Conservation (phyloP, 1,140 invertebrate genomes). For the Phymastichus coffea region DNA sequence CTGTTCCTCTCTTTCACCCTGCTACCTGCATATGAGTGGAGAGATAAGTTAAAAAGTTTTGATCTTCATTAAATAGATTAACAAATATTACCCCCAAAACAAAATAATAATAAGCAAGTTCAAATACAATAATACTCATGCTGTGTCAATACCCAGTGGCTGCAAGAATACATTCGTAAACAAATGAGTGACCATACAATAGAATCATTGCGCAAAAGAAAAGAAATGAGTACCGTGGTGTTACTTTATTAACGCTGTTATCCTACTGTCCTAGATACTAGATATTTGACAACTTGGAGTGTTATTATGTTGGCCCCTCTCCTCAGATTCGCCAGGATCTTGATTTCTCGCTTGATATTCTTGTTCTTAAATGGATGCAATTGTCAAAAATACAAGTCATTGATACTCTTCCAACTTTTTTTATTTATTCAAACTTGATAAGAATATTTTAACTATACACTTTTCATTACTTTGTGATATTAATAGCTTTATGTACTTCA, state of each 20-base stretch:
- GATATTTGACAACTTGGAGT: constrained; percentile 98
- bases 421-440: neutral
- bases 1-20: too few relatives aligned
- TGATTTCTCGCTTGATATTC: constrained; percentile 99
- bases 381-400: neutral
- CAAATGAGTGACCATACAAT: constrained; percentile 3
- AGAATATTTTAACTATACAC: constrained; percentile 99
- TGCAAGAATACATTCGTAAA: constrained; percentile 31
- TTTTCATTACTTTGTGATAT: constrained; percentile 98
- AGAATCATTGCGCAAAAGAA: neutral
- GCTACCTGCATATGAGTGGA: too few relatives aligned
- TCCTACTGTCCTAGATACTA: constrained; percentile 97
- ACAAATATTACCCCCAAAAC: too few relatives aligned
- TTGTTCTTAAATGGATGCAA: constrained; percentile 99
- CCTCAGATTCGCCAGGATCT: constrained; percentile 98
- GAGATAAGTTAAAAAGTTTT: too few relatives aligned
- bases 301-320: constrained; percentile 99
- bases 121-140: constrained; percentile 99
- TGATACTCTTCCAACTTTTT: neutral
- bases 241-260: constrained; percentile 94
- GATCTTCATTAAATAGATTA: too few relatives aligned
- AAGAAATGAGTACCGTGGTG: constrained; percentile 19
- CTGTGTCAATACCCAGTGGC: constrained; percentile 98
- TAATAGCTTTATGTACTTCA: constrained; percentile 99
- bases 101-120: too few relatives aligned